phyloP scores from a whole-genome alignment of 2,797 vertebrate genomes.

The Melanotaenia pygmaea region DNA sequence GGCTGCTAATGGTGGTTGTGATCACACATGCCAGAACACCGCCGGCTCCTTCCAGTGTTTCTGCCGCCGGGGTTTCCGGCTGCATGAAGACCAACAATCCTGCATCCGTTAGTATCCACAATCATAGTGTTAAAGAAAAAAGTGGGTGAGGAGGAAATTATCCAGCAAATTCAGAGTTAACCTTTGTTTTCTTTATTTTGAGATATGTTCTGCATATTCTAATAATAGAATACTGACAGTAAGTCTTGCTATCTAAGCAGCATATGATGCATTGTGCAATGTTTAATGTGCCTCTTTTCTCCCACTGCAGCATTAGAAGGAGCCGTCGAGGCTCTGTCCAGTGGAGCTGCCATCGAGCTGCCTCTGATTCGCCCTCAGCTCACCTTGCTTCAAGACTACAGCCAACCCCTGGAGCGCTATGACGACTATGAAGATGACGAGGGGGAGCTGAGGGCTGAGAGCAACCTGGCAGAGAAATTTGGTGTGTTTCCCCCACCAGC shows the following conservation, averaged over 20 bases:
- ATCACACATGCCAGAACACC: constrained; percentile 90
- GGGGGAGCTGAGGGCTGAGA: constrained; percentile 89
- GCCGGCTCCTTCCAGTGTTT: constrained; percentile 90
- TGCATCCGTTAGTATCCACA: constrained; percentile 86
- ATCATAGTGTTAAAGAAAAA: constrained; percentile 12
- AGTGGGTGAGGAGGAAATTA: neutral
- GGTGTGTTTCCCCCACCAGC: constrained; percentile 76
- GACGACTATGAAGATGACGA: constrained; percentile 86
- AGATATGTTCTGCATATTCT: too few relatives aligned
- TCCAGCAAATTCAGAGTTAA: too few relatives aligned
- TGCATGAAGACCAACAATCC: constrained; percentile 86
- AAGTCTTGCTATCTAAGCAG: neutral
- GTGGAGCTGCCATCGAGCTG: constrained; percentile 68
- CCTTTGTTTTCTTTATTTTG: too few relatives aligned
- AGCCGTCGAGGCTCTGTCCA: constrained; percentile 79
- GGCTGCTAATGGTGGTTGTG: constrained; percentile 83
- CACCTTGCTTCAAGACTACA: constrained; percentile 85
- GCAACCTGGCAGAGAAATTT: constrained; percentile 89
- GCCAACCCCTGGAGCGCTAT: constrained; percentile 83
- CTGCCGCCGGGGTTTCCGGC: constrained; percentile 86
- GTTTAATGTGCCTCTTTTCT: neutral
- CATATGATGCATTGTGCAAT: neutral
- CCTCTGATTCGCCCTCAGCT: constrained; percentile 82
- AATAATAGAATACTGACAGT: too few relatives aligned
- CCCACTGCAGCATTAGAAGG: constrained; percentile 69